phyloP scores from a whole-genome alignment of 2,888 invertebrate species.

The Graphium colonna region DNA sequence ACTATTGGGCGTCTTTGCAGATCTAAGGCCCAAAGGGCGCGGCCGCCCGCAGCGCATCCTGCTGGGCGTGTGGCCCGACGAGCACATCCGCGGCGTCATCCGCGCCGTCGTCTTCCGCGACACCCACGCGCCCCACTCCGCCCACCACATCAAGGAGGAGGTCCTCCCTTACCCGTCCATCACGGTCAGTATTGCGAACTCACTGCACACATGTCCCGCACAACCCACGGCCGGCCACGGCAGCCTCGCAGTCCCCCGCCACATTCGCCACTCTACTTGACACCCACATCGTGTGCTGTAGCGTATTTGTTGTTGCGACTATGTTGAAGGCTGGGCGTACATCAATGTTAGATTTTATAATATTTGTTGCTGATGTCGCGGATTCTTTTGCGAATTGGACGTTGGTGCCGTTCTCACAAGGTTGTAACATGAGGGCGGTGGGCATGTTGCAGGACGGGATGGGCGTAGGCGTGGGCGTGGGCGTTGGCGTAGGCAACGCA shows the following conservation, averaged over 20 bases:
- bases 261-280: background rate
- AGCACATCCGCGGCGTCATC: conserved; percentile 95
- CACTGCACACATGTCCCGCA: conserved; percentile 9
- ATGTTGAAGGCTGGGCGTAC: conserved; percentile 31
- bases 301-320: conserved; percentile 55
- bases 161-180: conserved; percentile 68
- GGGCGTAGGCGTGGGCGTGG: conserved; percentile 64
- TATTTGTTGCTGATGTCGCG: conserved; percentile 32
- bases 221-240: too few species aligned
- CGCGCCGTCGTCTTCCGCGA: conserved; percentile 95
- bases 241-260: background rate
- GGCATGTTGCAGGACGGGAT: conserved; percentile 82
- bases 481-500: too few species aligned
- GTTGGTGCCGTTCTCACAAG: background rate
- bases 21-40: conserved; percentile 94
- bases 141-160: conserved; percentile 90
- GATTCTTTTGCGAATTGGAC: conserved; percentile 17
- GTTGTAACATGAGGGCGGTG: conserved; percentile 30
- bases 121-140: conserved; percentile 84
- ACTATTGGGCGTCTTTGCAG: conserved; percentile 79
- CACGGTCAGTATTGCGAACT: conserved; percentile 67
- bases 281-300: conserved; percentile 33
- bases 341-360: background rate
- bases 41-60: conserved; percentile 94
- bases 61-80: conserved; percentile 95